Percentiles rank a stretch among this genome's conserved stretches.
phyloP scores from a whole-genome alignment of 1,140 invertebrate species.

The Hormaphis cornu region DNA sequence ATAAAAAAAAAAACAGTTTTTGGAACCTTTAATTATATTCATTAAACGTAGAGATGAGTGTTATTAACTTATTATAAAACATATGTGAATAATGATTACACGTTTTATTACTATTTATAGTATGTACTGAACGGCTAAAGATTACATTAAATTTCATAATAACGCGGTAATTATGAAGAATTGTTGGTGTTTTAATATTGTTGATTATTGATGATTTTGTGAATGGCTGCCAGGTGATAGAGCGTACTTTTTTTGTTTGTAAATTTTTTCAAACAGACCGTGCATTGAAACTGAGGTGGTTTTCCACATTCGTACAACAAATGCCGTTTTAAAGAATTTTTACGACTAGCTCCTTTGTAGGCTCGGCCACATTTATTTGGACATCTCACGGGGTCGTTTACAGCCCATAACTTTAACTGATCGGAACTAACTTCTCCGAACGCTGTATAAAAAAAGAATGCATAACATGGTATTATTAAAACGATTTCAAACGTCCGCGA shows the following conservation, averaged over 20 bases:
- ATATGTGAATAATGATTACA: no score
- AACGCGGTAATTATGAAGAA: not conserved
- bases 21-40: no score
- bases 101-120: no score
- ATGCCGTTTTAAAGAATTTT: conserved; percentile 46
- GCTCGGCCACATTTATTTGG: conserved; percentile 26
- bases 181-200: not conserved
- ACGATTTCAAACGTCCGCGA: no score
- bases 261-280: conserved; percentile 40
- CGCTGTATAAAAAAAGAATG: not conserved
- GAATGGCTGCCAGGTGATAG: conserved; percentile 1
- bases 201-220: conserved; percentile 1
- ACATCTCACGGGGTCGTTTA: not conserved
- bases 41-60: no score
- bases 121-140: no score
- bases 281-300: conserved; percentile 46
- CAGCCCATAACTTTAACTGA: not conserved
- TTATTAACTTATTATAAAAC: no score
- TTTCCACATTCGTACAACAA: conserved; percentile 49
- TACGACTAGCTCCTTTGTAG: conserved; percentile 36
- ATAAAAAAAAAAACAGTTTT: no score
- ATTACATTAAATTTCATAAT: no score
- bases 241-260: conserved; percentile 17
- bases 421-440: not conserved
- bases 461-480: no score